A percentile compares a stretch with the other conserved stretches of the same genome.
Conservation (phyloP, 2,113 vertebrate genomes). For the Campylomormyrus tamandua region DNA sequence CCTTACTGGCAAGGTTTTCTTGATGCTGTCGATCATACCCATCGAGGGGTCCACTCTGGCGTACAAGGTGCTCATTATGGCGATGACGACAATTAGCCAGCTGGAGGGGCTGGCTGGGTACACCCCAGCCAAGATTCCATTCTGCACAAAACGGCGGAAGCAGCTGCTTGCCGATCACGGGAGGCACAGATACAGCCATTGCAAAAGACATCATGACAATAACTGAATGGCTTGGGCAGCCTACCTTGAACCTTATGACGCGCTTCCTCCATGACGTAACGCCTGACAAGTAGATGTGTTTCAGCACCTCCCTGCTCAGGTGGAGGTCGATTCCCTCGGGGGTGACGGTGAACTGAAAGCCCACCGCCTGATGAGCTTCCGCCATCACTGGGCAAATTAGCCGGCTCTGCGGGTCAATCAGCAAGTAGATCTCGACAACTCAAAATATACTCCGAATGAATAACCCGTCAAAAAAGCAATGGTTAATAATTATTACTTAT, state of each 20-base stretch:
- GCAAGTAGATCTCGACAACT: neutral
- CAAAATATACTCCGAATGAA: neutral
- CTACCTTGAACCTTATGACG: slow-evolving; percentile 78
- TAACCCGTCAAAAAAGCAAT: neutral
- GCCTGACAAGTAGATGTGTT: slow-evolving; percentile 74
- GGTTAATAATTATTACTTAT: neutral
- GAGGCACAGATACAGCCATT: neutral
- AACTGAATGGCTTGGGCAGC: neutral
- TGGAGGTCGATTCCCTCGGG: slow-evolving; percentile 82
- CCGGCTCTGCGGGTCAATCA: neutral
- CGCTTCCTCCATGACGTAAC: slow-evolving; percentile 84
- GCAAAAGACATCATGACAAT: neutral
- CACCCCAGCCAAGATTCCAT: slow-evolving; percentile 80
- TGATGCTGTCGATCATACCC: slow-evolving; percentile 72
- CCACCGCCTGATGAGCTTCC: slow-evolving; percentile 93
- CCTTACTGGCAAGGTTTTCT: slow-evolving; percentile 66
- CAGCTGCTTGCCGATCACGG: neutral
- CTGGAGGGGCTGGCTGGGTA: slow-evolving; percentile 89
- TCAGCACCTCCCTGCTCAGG: slow-evolving; percentile 79
- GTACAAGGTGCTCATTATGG: slow-evolving; percentile 78
- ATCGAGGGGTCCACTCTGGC: slow-evolving; percentile 72
- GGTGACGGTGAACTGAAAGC: slow-evolving; percentile 91
- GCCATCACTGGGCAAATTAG: slow-evolving; percentile 61
- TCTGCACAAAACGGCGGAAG: slow-evolving; percentile 55
- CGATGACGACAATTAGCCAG: slow-evolving; percentile 79